Percentiles rank a stretch among this genome's conserved stretches.
phyloP scores from a whole-genome alignment of 1,140 invertebrate species.

The Rhyacophila brunnea region DNA sequence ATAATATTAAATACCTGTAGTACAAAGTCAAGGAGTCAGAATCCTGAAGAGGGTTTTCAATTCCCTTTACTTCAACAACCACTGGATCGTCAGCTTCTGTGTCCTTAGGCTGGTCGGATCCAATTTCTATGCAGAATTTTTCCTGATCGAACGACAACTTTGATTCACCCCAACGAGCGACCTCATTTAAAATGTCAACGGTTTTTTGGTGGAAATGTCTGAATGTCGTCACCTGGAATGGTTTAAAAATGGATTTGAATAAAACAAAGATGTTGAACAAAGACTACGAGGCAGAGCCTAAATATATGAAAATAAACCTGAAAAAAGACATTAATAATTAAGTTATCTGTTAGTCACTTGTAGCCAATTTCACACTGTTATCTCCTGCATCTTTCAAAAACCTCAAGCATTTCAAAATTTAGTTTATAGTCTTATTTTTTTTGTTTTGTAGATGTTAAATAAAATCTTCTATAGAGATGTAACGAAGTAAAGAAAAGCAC shows the following conservation, averaged over 20 bases:
- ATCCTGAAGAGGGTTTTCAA: slow-evolving; percentile 51
- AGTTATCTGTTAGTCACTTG: neutral
- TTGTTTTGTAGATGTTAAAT: too few relatives aligned
- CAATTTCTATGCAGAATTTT: slow-evolving; percentile 53
- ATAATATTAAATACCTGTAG: slow-evolving; percentile 56
- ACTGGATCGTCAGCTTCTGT: slow-evolving; percentile 52
- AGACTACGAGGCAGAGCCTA: too few relatives aligned
- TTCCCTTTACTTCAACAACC: slow-evolving; percentile 40
- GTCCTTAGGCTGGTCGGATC: slow-evolving; percentile 45
- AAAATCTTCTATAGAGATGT: too few relatives aligned
- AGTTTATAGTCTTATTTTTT: too few relatives aligned
- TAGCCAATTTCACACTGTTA: too few relatives aligned
- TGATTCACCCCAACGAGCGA: slow-evolving; percentile 54
- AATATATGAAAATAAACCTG: too few relatives aligned
- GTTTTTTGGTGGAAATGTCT: slow-evolving; percentile 56
- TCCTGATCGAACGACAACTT: slow-evolving; percentile 55
- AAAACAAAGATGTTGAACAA: too few relatives aligned
- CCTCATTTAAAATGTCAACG: slow-evolving; percentile 52
- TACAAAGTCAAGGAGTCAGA: slow-evolving; percentile 46
- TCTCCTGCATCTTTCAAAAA: too few relatives aligned
- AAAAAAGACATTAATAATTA: neutral
- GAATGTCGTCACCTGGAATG: slow-evolving; percentile 45
- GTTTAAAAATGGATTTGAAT: slow-evolving; percentile 1
- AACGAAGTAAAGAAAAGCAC: too few relatives aligned
- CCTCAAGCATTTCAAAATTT: too few relatives aligned